Base-by-base conservation (phyloP, 1,140 invertebrate species). In the Procambarus clarkii region DNA sequence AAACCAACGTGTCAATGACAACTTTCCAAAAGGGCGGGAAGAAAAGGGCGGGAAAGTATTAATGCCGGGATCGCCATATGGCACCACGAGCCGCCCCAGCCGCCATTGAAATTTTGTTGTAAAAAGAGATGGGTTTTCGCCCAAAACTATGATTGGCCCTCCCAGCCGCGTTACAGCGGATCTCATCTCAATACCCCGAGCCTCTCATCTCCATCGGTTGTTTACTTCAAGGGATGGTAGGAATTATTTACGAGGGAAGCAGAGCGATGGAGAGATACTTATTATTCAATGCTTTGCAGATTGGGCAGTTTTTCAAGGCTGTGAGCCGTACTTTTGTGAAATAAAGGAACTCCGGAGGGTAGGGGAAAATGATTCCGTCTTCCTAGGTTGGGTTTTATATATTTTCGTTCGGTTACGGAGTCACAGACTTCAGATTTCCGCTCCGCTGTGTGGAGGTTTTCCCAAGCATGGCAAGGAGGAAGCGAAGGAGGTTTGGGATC, bases 71-170 rank as follows among this genome's bases (percentile, higher is more conserved):
- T 81, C 86, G 60, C 21, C 58, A 60, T 88, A 88, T 88, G 86
- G 86, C 86, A 88, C 9, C 78, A 88, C 78, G 21, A 58, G n/a
- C 58, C 79, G 45, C 60, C 54, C 86, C 86, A 81, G 81, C 86
- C 86, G 86, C 86, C 86, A 88, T 88, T 88, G 86, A 88, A 88
- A 88, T 88, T 88, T 88, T 82, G 86, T 88, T 88, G 86, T 88
- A 88, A 88, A 88, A 88, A 88, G 86, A 88, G 78, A 88, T 88
- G 86, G 82, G 86, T 88, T 88, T 81, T 88, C 78, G 69, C 86
- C 86, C 86, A 88, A 88, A 88, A 88, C 86, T 88, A 88, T 88
- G 86, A 88, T 88, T 88, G 86, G 78, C 86, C 86, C 44, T 64
- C 44, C 74, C 15, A 64, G 80, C 86, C 86, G 58, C 86, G 86